Conservation (phyloP, 2,113 vertebrate species). For the Hippotragus niger region DNA sequence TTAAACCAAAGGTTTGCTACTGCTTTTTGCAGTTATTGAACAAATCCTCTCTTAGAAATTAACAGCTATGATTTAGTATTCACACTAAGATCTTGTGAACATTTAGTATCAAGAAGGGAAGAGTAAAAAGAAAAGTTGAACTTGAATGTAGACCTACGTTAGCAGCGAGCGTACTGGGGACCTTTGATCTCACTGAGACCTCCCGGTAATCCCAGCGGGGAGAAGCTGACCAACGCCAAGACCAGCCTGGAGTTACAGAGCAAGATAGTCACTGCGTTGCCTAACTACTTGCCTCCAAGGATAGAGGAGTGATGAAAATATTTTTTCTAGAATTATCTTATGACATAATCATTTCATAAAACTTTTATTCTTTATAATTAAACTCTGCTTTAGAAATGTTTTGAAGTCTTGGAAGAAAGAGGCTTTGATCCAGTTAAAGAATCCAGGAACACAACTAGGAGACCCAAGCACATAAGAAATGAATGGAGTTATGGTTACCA, state of each 20-base stretch:
- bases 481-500: not conserved
- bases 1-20: not conserved
- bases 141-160: too few relatives aligned
- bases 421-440: not conserved
- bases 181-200: not conserved
- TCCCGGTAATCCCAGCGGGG: accelerated
- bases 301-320: not conserved
- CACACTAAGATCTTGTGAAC: not conserved
- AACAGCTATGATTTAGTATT: not conserved
- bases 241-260: not conserved
- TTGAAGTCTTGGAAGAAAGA: not conserved
- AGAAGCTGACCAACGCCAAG: not conserved
- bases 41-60: not conserved
- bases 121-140: not conserved
- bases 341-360: not conserved
- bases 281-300: not conserved
- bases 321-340: not conserved
- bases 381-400: not conserved
- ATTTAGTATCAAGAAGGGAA: not conserved
- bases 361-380: not conserved
- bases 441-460: not conserved
- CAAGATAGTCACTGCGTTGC: not conserved
- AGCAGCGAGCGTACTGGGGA: accelerated
- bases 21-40: not conserved
- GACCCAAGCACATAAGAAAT: not conserved